These are phyloP conservation scores for Drosophila lini DNA, from an alignment of 1,140 invertebrate genomes.

Conservation along the genomic window DNA sequence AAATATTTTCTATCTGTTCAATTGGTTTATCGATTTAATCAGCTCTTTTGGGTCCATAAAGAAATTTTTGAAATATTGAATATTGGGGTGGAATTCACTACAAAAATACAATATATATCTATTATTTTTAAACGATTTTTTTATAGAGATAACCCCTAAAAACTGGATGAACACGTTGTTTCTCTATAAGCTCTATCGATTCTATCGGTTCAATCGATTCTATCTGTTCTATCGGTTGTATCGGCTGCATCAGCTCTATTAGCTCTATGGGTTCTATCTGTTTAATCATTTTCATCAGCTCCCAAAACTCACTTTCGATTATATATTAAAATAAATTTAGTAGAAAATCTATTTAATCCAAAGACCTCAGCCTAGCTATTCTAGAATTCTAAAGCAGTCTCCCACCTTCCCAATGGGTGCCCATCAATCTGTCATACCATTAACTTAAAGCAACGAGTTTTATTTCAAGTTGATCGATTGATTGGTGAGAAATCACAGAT, in stretches of 20 bases:
- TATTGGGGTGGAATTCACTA: too few relatives aligned
- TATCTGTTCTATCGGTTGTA: neutral
- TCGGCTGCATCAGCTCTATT: neutral
- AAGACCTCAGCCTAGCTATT: neutral
- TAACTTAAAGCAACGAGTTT: slow-evolving; percentile 8
- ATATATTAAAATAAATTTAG: neutral
- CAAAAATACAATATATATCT: too few relatives aligned
- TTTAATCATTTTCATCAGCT: too few relatives aligned
- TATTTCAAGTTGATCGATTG: slow-evolving; percentile 8
- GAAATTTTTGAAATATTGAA: too few relatives aligned
- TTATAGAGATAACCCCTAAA: too few relatives aligned
- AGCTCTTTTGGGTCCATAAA: too few relatives aligned
- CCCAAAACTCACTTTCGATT: neutral
- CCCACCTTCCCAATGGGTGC: neutral
- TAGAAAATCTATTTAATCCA: neutral
- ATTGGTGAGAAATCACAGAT: slow-evolving; percentile 12
- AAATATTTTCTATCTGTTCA: too few relatives aligned
- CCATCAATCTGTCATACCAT: neutral
- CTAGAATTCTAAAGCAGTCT: neutral
- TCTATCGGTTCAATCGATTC: neutral
- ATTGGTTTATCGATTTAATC: too few relatives aligned
- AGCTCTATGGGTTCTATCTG: neutral
- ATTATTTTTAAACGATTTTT: too few relatives aligned
- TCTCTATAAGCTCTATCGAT: too few relatives aligned
- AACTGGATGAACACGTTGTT: too few relatives aligned